A percentile compares a stretch with the other conserved stretches of the same genome.
phyloP scores from a whole-genome alignment of 2,113 vertebrate genomes.

The Panthera uncia region DNA sequence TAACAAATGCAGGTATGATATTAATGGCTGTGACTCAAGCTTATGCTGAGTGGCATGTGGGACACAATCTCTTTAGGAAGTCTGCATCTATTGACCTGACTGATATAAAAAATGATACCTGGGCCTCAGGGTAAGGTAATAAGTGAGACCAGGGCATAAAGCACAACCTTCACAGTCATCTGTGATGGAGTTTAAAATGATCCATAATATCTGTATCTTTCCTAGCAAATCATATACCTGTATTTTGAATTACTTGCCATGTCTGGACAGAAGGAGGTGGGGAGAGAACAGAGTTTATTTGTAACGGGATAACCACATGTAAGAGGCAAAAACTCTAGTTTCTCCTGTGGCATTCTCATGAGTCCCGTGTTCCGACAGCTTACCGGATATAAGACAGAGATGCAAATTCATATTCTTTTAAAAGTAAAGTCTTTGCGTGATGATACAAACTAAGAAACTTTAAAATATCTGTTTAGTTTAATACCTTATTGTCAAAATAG shows the following conservation, averaged over 20 bases:
- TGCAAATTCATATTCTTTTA: constrained; percentile 15
- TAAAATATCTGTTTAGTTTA: constrained; percentile 12
- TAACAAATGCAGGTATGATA: background rate
- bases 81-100: background rate
- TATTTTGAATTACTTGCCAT: background rate
- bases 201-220: background rate
- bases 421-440: background rate
- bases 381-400: background rate
- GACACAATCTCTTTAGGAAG: background rate
- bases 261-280: background rate
- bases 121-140: constrained; percentile 27
- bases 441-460: constrained; percentile 18
- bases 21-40: background rate
- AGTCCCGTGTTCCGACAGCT: constrained; percentile 1
- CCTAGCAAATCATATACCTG: background rate
- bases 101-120: constrained; percentile 32
- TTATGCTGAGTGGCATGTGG: background rate
- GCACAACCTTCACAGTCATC: background rate
- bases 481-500: background rate
- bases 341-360: background rate
- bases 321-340: background rate
- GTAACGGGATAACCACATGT: background rate
- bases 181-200: constrained; percentile 13
- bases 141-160: background rate
- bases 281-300: background rate